Evolutionary conservation across 2,113 vertebrate genomes (phyloP).

Genomic region (Bettongia penicillata): DNA sequence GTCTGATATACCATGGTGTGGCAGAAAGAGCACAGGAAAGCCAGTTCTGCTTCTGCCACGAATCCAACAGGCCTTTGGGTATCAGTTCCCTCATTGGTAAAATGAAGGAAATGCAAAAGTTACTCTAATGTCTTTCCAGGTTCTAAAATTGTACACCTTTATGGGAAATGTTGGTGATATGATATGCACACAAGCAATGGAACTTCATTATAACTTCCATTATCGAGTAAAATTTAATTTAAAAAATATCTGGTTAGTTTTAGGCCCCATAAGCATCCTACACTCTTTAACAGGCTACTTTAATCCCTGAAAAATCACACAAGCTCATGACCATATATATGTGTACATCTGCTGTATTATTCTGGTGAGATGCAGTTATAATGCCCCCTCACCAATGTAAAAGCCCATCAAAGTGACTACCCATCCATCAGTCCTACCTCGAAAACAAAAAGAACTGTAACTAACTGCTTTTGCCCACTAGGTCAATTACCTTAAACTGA

Average conservation of each 20-base stretch:
- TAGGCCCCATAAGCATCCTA: neutral
- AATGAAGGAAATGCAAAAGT: constrained; percentile 24
- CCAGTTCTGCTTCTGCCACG: neutral
- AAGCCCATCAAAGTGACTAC: neutral
- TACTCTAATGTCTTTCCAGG: constrained; percentile 2
- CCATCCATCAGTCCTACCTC: neutral
- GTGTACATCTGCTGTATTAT: neutral
- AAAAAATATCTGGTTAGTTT: neutral
- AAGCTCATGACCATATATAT: neutral
- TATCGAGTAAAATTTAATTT: neutral
- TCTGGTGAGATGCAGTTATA: neutral
- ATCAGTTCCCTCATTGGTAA: constrained; percentile 11
- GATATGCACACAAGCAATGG: neutral
- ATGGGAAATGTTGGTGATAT: neutral
- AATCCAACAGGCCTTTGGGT: neutral
- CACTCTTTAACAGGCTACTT: neutral
- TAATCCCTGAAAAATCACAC: neutral
- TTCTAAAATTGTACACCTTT: neutral
- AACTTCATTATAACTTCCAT: neutral
- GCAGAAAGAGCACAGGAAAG: neutral
- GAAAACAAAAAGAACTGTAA: constrained; percentile 42
- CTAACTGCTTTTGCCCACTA: neutral
- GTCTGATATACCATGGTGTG: neutral
- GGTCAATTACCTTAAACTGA: neutral
- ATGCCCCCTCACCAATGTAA: neutral